These are phyloP conservation scores for cat (Felis catus) DNA, from an alignment of 2,113 vertebrate genomes.

Conservation along the genomic window DNA sequence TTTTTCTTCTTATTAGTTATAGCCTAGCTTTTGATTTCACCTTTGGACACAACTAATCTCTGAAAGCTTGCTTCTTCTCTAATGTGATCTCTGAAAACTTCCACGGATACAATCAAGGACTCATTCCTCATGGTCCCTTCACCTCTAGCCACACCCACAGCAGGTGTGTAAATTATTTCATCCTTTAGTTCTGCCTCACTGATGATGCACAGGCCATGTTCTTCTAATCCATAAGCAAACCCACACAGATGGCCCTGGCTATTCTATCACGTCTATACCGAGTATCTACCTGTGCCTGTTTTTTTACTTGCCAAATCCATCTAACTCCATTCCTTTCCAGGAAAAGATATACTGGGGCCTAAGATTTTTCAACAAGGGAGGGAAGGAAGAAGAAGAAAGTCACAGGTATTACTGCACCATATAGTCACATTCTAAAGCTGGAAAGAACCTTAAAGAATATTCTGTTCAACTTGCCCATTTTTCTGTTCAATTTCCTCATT, in stretches of 20 bases:
- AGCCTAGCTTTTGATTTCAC: constrained; percentile 38
- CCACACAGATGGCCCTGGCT: constrained; percentile 38
- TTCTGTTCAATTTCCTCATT: constrained; percentile 36
- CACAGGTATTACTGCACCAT: neutral
- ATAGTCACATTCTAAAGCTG: constrained; percentile 1
- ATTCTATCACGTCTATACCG: neutral
- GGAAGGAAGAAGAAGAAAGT: neutral
- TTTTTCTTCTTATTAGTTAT: constrained; percentile 40
- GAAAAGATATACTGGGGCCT: neutral
- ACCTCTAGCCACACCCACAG: constrained; percentile 62
- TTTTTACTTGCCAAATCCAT: constrained; percentile 54
- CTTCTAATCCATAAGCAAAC: constrained; percentile 31
- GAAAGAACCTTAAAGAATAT: constrained; percentile 41
- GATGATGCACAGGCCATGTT: constrained; percentile 16
- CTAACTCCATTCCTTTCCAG: constrained; percentile 20
- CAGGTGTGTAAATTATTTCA: constrained; percentile 63
- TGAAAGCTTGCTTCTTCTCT: constrained; percentile 42
- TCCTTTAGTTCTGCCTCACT: constrained; percentile 60
- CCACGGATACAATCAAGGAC: constrained; percentile 43
- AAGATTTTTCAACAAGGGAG: constrained; percentile 53
- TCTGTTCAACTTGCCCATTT: neutral
- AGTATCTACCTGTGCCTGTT: neutral
- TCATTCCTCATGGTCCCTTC: constrained; percentile 44
- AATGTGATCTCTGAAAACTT: constrained; percentile 49
- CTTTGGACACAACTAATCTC: constrained; percentile 45